Evolutionary conservation across 2,888 invertebrate species (phyloP), one percentile per base, ranked within the genome.

Genomic region (Melanotus villosus): DNA sequence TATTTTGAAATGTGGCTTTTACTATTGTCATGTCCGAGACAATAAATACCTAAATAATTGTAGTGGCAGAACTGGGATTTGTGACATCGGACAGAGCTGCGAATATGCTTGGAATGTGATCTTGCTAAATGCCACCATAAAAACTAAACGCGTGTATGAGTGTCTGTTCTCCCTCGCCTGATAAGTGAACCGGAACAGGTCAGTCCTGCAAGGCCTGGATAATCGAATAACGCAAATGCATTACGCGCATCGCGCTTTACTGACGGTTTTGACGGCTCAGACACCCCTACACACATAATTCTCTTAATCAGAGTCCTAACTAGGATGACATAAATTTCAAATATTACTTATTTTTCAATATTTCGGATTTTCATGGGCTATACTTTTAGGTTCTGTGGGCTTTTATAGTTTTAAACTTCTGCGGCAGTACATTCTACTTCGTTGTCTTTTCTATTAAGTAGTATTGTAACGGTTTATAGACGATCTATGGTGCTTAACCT

Each of bases 91-190:
- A 75, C 79, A 77, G 79, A 80, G 78, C 79, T 77, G 76, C 76
- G 71, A 76, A 78, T 79, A 80, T 76, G 80, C 73, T 67, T 54
- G 79, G 81, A 80, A 81, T 81, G 78, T 80, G 79, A 82, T 81
- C 81, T 80, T 78, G 76, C 78, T 78, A 78, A 80, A 80, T 80
- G 79, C 77, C 73, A 74, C 75, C 71, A 79, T 80, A 81, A 80
- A 81, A 81, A 81, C 78, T 75, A 72, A 76, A 78, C 76, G 73
- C 73, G 70, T 74, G 72, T 74, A 72, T 73, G 73, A 74, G 72
- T 73, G 73, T 67, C 63, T 56, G 59, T 59, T 65, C 69, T 65
- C 65, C 70, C 71, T 68, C 67, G 65, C 63, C 50, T 70, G 70
- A 69, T 62, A 67, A 72, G 38, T 71, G 58, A 59, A 67, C 73